These are phyloP conservation scores for Phylloscopus trochilus DNA, from an alignment of 2,113 vertebrate genomes.

Conservation along the genomic window DNA sequence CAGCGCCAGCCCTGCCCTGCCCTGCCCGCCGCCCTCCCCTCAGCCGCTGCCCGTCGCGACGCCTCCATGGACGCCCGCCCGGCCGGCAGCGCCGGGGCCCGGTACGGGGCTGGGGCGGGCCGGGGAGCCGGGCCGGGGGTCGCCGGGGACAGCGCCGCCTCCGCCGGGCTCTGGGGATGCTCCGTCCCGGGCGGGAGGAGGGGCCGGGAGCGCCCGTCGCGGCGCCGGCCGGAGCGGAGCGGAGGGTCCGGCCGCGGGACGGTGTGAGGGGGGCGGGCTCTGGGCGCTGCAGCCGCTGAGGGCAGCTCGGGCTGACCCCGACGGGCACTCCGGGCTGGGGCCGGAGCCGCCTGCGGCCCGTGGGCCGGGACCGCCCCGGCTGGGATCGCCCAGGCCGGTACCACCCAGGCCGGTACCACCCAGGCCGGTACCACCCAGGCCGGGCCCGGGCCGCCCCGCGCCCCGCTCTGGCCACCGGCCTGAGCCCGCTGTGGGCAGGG, in stretches of 20 bases:
- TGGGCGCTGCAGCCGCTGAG: neutral
- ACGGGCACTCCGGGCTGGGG: neutral
- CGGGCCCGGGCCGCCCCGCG: neutral
- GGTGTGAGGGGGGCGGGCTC: neutral
- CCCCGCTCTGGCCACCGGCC: fast-evolving
- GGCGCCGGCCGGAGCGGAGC: too few relatives aligned
- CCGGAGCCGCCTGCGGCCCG: neutral
- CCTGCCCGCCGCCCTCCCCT: neutral
- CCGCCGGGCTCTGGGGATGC: neutral
- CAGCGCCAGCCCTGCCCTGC: neutral
- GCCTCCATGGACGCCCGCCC: neutral
- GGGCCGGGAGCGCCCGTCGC: neutral
- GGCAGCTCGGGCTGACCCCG: neutral
- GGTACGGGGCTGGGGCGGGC: neutral
- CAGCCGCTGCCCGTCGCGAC: neutral
- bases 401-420: neutral
- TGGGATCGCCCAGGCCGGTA: neutral
- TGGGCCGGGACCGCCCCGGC: neutral
- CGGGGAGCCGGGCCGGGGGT: neutral
- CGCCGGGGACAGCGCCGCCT: neutral
- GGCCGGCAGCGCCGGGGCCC: neutral
- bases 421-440: neutral
- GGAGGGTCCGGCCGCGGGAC: too few relatives aligned
- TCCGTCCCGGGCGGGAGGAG: neutral
- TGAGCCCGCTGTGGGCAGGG: neutral